Percentiles rank a stretch among this genome's conserved stretches.
These are phyloP conservation scores for Buathra laborator DNA, from an alignment of 2,888 invertebrate genomes.

Conservation along the genomic window DNA sequence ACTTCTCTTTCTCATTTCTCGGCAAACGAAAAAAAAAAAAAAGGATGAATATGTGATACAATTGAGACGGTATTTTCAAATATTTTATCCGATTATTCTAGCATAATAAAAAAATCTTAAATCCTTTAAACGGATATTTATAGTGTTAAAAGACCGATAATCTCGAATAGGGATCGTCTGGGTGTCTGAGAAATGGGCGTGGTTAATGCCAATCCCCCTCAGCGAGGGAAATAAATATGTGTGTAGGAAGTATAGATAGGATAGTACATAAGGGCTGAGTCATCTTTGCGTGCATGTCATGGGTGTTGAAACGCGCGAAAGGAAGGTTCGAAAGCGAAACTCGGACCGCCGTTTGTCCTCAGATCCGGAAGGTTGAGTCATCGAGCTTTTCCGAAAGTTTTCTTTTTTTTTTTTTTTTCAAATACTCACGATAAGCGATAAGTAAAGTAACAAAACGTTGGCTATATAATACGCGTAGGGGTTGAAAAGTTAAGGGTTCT, in stretches of 20 bases:
- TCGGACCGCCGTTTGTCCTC: background rate
- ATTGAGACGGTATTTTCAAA: background rate
- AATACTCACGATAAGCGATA: background rate
- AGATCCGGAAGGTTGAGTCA: slow-evolving; percentile 25
- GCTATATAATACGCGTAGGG: background rate
- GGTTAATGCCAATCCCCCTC: slow-evolving; percentile 40
- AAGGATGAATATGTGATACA: background rate
- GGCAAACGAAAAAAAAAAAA: background rate
- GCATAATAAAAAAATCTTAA: background rate
- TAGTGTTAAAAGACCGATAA: slow-evolving; percentile 22
- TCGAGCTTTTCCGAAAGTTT: slow-evolving; percentile 12
- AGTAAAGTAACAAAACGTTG: background rate
- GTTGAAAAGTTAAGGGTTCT: background rate
- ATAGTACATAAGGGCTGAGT: slow-evolving; percentile 26
- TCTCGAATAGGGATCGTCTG: background rate
- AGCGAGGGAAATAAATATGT: slow-evolving; percentile 27
- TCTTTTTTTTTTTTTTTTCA: slow-evolving; percentile 3
- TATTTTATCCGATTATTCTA: background rate
- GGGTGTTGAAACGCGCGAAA: slow-evolving; percentile 7
- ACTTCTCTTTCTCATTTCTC: slow-evolving; percentile 14
- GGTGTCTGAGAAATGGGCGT: slow-evolving; percentile 38
- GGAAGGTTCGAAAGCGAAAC: slow-evolving; percentile 4
- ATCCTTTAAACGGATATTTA: slow-evolving; percentile 7
- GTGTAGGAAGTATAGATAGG: slow-evolving; percentile 22
- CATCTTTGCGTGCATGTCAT: slow-evolving; percentile 25